phyloP scores from a whole-genome alignment of 2,113 vertebrate species.

The Pleuronectes platessa region DNA sequence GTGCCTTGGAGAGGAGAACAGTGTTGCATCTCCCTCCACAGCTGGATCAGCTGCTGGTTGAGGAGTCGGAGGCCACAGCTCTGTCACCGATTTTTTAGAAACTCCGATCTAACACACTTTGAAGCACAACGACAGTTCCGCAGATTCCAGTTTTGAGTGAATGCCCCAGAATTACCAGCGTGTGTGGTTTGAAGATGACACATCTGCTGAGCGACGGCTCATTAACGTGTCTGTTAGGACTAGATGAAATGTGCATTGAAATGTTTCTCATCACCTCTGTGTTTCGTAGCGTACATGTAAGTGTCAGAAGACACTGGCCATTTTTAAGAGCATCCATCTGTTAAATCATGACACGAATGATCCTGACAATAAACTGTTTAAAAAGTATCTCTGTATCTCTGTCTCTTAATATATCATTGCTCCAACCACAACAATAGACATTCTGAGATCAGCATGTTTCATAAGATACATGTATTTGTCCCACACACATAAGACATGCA shows the following conservation, averaged over 20 bases:
- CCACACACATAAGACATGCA: too few relatives aligned
- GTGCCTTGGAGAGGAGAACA: slow-evolving; percentile 73
- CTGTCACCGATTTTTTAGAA: slow-evolving; percentile 13
- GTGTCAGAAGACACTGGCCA: slow-evolving; percentile 25
- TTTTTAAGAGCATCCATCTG: slow-evolving; percentile 37
- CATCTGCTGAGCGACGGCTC: slow-evolving; percentile 1
- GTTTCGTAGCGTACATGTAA: slow-evolving; percentile 52
- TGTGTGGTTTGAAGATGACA: slow-evolving; percentile 12
- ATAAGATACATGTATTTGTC: too few relatives aligned
- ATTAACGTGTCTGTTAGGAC: not conserved
- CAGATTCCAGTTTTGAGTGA: slow-evolving; percentile 33
- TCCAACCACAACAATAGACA: not conserved
- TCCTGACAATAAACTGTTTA: slow-evolving; percentile 60
- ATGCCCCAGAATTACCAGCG: not conserved
- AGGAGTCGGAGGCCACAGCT: slow-evolving; percentile 4
- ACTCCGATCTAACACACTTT: slow-evolving; percentile 46
- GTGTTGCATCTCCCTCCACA: slow-evolving; percentile 14
- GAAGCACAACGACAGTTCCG: slow-evolving; percentile 42
- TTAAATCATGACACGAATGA: slow-evolving; percentile 43
- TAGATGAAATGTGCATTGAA: slow-evolving; percentile 39
- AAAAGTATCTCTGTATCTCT: not conserved
- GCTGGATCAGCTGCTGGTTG: slow-evolving; percentile 12
- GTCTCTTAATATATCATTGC: not conserved
- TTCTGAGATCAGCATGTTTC: not conserved
- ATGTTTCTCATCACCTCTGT: slow-evolving; percentile 47